phyloP scores from a whole-genome alignment of 1,140 invertebrate genomes.

The Cherax destructor region DNA sequence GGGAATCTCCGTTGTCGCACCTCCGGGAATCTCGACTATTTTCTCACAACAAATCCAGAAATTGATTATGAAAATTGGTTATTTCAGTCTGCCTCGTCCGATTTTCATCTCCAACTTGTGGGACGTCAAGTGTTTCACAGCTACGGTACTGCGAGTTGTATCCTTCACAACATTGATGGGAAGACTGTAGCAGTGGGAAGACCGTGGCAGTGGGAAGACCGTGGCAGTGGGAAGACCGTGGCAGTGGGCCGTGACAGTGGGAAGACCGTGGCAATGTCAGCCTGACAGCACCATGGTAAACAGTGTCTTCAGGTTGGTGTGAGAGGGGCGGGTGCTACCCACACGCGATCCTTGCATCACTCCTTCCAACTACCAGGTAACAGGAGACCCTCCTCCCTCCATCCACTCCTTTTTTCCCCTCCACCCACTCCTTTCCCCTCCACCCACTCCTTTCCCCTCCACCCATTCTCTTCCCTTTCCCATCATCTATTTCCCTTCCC shows the following conservation, averaged over 20 bases:
- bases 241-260: no score
- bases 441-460: background rate
- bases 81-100: no score
- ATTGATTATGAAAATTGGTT: no score
- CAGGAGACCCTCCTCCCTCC: background rate
- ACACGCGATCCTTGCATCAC: background rate
- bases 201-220: no score
- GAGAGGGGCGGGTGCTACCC: background rate
- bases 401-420: background rate
- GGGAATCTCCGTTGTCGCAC: no score
- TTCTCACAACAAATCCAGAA: no score
- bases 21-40: background rate
- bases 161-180: no score
- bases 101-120: no score
- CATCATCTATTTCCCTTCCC: background rate
- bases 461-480: background rate
- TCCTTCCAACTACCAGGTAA: background rate
- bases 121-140: no score
- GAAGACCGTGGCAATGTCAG: background rate
- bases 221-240: no score
- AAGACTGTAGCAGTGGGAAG: no score
- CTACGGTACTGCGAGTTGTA: no score
- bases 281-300: background rate
- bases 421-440: background rate
- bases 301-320: background rate